Evolutionary conservation across 2,888 invertebrate genomes (phyloP), one percentile per base, ranked within the genome.

Genomic region (Acleris literana): DNA sequence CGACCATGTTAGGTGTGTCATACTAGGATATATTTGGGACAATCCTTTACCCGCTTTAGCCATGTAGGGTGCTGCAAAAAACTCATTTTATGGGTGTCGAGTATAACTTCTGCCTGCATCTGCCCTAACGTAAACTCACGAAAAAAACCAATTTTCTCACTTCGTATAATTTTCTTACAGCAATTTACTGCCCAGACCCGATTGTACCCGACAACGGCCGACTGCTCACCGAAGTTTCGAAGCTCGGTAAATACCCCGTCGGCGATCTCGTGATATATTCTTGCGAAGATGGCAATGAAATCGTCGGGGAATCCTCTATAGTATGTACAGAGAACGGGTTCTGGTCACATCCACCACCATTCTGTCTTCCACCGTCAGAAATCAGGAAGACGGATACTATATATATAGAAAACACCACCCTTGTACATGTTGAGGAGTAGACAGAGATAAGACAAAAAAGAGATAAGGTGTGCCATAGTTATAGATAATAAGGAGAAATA

Each of bases 321-420:
- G 96, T 97, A 54, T 97, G 97, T 89, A 97, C 96, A 6, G 97
- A 97, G 84, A 96, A 95, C 69, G 97, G 97, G 55, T 96, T 95
- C 80, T 97, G 97, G 97, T 97, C 97, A 2, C 96, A 97, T 84
- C 95, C 96, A 22, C 95, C 97, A 13, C 97, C 97, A 56, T 95
- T 96, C 82, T 97, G 97, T 94, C 75, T 90, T 2, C 84, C 81
- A 0, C 88, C 87, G 0, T 83, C 87, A 0, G 84, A 87, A 46
- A 78, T 85, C 13, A 76, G 79, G 7, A 86, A 86, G 68, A 69
- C 86, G 0, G 90, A 91, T 61, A 90, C 90, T 0, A 91, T 92
- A 46, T 86, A 81, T 53, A 77, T 90, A 52, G 92, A 88, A 58
- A 92, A 92, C 54, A 88, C 88, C 0, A 91, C 91, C 0, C 71